Evolutionary conservation across 2,797 vertebrate species (phyloP), one percentile per base, ranked within the genome.

Genomic region (Pelochelys cantorii): DNA sequence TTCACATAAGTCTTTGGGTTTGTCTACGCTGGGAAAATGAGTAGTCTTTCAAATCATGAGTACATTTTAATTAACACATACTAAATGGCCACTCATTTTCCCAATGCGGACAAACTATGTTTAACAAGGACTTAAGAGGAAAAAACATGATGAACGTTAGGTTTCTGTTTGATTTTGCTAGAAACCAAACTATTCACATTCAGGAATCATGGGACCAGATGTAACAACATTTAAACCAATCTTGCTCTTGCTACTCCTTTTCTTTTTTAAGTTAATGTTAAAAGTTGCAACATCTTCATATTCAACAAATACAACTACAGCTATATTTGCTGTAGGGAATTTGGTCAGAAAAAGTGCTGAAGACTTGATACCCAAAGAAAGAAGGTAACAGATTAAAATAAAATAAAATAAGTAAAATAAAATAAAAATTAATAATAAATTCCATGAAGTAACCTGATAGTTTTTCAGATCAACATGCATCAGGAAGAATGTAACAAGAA

Each of bases 381-480:
- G 17, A 56, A 91, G 25, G 42, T 29, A 94, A 91, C 10, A 2
- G 54, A 87, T 29, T 80, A 88, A 71, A 20, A 71, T 20, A 11
- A 42, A 71, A 59, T 23, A 71, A 88, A 37, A 37, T 37, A 37
- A 37, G 5, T 80, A 88, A 71, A 34, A 71, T 20, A 11, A 48
- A 71, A 59, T 23, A 71, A 88, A 48, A 48, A 7, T 48, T 48
- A 48, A 48, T 48, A 48, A 95, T 82, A 11, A 68, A 90, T 85
- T 82, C 93, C 68, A 62, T 84, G 75, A 42, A 84, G 84, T 71
- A 86, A 81, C n/a, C 29, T 87, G 42, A 68, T 89, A 91, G 92
- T 82, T 96, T 93, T 90, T 92, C 82, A 88, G 95, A 95, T 90
- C 83, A 93, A 94, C 93, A 91, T 52, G 57, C 52, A 79, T 18